Base-by-base conservation (phyloP, 2,113 vertebrate species). In the Diphyllodes magnificus region DNA sequence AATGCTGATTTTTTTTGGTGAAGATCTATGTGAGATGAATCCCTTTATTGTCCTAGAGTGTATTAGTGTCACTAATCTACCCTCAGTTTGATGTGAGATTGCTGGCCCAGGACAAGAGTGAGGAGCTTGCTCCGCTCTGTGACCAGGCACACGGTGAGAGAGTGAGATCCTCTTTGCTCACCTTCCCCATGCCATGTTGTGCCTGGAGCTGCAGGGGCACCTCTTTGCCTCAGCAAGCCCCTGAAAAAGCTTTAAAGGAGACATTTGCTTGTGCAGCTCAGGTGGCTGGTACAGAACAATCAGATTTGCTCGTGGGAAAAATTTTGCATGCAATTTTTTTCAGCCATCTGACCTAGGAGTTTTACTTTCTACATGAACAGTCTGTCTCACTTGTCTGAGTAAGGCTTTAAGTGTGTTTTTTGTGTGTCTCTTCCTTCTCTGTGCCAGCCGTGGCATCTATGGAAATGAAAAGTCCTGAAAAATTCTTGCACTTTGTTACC, bases 61-160 rank as follows among this genome's bases (percentile, higher is more conserved):
- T 65, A 61, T 73, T 69, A 80, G 35, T 90, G 82, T 87, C 40
- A 20, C 61, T 91, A 15, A 76, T 28, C 31, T 72, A 7, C 20
- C 45, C 57, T 79, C n/a, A 53, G 0, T 72, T 56, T 44, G 47
- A 4, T 31, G 27, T 33, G 40, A 50, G 49, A 11, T 71, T 70
- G 50, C 56, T 56, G 84, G 49, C 45, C 30, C 11, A 21, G 83
- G 53, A 37, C 1, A 11, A 7, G 69, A 71, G 57, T 0, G 2
- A 71, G 73, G 57, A 54, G 60, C 7, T 5, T 21, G 35, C 20
- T 73, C 31, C 27, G 9, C 23, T 33, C 50, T 35, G 40, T 13
- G 7, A 14, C 13, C 31, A 15, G 50, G n/a, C 60, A 35, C 1
- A 5, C 0, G 0, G 60, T 45, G 13, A 28, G 61, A 20, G 21